Evolutionary conservation across 2,113 vertebrate genomes (phyloP).

Genomic region (Myxocyprinus asiaticus): DNA sequence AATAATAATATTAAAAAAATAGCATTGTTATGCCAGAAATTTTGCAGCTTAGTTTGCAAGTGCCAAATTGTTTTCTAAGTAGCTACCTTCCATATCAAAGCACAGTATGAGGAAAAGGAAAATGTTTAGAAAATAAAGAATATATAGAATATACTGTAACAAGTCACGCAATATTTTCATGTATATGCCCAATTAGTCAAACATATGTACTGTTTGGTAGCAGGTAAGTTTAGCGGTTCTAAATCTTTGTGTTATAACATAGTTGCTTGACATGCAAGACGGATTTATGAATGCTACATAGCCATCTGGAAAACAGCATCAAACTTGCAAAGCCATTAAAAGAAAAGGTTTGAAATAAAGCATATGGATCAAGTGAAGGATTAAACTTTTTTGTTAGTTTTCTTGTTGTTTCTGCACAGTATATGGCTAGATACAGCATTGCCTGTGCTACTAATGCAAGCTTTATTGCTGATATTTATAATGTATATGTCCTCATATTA

Average conservation of each 20-base stretch:
- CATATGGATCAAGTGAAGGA: slow-evolving; percentile 39
- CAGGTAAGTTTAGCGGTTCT: background rate
- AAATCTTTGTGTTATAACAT: slow-evolving; percentile 7
- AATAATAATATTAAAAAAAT: too few relatives aligned
- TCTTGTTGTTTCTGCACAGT: background rate
- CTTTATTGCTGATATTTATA: slow-evolving; percentile 10
- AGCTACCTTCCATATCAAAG: too few relatives aligned
- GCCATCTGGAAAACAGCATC: slow-evolving; percentile 45
- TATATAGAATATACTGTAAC: background rate
- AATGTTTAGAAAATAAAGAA: background rate
- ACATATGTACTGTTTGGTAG: slow-evolving; percentile 4
- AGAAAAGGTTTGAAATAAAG: slow-evolving; percentile 36
- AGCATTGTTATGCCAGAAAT: too few relatives aligned
- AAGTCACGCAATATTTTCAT: background rate
- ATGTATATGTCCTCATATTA: background rate
- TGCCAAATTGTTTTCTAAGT: too few relatives aligned
- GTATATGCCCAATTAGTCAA: background rate
- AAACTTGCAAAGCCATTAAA: slow-evolving; percentile 34
- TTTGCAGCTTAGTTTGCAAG: too few relatives aligned
- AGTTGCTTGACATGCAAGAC: slow-evolving; percentile 36
- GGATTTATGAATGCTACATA: slow-evolving; percentile 33
- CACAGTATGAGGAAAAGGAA: too few relatives aligned
- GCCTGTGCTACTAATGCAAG: slow-evolving; percentile 23
- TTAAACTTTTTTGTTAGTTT: slow-evolving; percentile 12
- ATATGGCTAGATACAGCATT: slow-evolving; percentile 17